A percentile compares a stretch with the other conserved stretches of the same genome.
Evolutionary conservation across 1,140 invertebrate genomes (phyloP).

Genomic region (Scaptomyza montana): DNA sequence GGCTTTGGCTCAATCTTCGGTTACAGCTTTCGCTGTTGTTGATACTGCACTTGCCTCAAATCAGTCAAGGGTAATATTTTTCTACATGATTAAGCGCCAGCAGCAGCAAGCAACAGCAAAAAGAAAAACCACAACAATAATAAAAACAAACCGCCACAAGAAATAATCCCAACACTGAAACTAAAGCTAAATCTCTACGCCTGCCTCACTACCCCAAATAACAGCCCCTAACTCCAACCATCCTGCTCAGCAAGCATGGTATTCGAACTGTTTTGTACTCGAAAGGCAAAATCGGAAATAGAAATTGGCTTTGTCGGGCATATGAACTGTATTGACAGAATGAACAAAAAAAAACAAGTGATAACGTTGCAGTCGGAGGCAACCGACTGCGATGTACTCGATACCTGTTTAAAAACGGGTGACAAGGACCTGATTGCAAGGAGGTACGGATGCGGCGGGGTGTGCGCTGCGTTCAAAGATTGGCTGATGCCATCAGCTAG

Average conservation of each 20-base stretch:
- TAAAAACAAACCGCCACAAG: constrained; percentile 4
- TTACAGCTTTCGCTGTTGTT: neutral
- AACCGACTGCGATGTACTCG: too few relatives aligned
- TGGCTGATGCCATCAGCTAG: too few relatives aligned
- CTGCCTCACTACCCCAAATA: neutral
- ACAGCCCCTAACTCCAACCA: neutral
- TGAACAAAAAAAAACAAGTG: neutral
- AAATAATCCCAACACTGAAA: constrained; percentile 6
- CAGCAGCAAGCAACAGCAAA: constrained; percentile 11
- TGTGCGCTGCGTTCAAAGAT: too few relatives aligned
- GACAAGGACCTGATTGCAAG: too few relatives aligned
- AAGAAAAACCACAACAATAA: neutral
- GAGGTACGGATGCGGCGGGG: too few relatives aligned
- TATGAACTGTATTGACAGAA: neutral
- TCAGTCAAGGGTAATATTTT: constrained; percentile 69
- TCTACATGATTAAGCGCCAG: constrained; percentile 67
- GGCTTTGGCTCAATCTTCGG: neutral
- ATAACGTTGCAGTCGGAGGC: too few relatives aligned
- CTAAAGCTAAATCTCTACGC: constrained; percentile 1
- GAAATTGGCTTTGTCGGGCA: constrained; percentile 11
- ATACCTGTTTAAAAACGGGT: too few relatives aligned
- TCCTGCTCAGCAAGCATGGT: neutral
- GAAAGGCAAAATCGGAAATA: neutral
- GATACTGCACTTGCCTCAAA: constrained; percentile 35
- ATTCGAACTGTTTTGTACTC: constrained; percentile 1